Base-by-base conservation (phyloP, 2,113 vertebrate genomes). In the Albula goreensis region DNA sequence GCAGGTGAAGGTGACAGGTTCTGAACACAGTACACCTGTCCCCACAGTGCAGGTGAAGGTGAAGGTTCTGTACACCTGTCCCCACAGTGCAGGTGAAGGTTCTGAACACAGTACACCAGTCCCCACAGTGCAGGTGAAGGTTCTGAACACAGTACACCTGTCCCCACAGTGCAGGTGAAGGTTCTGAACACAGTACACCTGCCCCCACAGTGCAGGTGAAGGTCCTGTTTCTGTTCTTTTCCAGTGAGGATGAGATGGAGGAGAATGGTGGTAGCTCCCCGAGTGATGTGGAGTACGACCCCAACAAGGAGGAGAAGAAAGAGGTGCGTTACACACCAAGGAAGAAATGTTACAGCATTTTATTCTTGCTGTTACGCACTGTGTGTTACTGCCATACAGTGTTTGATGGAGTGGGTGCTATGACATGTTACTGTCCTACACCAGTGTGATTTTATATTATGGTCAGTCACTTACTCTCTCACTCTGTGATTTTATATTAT, bases 161-260 rank as follows among this genome's bases (percentile, higher is more conserved):
- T 31, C 22, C 31, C 31, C 31, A 41, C 31, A 41, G 0, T 41
- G 31, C 0, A 41, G 31, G 31, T 41, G 31, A 41, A 41, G 31
- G 31, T 41, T 41, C 13, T 12, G 53, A 41, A 31, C 50, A 8
- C 9, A 48, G 13, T 15, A 63, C 51, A 49, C 50, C 77, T 41
- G 50, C 19, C 22, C 41, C 78, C 48, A 4, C 31, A 57, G 78
- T 66, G 56, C 50, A 57, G 19, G 22, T 78, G 84, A 56, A 50
- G 25, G 12, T 56, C 57, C 3, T 48, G 78, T 56, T 79, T 41
- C 80, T 87, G 92, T 91, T 95, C 31, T 94, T 87, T 96, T 96
- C 78, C 90, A 99, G 98, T 92, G 98, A 98, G 56, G 97, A 98
- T 77, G 98, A 99, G 86, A 95, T 94, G 66, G 98, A 98, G 80